Evolutionary conservation across 2,113 vertebrate species (phyloP).

Genomic region (Ophthalmolycus amberensis): DNA sequence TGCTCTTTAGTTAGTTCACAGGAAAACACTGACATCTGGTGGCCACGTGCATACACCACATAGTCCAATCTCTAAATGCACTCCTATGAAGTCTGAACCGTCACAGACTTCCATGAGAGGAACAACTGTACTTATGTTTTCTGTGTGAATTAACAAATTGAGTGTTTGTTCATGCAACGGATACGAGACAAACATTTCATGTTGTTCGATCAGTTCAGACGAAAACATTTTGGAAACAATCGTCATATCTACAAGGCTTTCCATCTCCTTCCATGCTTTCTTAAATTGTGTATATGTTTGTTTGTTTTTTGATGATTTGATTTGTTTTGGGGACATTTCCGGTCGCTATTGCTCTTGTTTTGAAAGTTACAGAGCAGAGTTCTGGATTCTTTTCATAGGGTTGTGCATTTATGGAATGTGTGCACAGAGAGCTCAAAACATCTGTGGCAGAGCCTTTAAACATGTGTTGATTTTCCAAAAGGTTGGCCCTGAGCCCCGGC

Average conservation of each 20-base stretch:
- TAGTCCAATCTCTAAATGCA: not conserved
- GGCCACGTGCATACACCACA: conserved; percentile 28
- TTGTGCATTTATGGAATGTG: not conserved
- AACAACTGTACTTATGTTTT: not conserved
- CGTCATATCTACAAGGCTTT: not conserved
- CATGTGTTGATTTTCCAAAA: not conserved
- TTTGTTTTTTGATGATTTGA: not conserved
- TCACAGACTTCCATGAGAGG: not conserved
- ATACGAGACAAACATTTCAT: not conserved
- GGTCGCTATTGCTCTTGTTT: not conserved
- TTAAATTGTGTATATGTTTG: not conserved
- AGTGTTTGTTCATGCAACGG: not conserved
- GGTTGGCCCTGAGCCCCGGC: not conserved
- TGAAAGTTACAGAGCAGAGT: not conserved
- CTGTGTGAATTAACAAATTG: not conserved
- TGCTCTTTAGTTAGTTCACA: not conserved
- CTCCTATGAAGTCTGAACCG: not conserved
- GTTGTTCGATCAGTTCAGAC: not conserved
- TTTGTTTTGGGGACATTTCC: not conserved
- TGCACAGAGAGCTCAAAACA: not conserved
- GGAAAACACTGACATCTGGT: conserved; percentile 66
- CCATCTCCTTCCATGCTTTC: not conserved
- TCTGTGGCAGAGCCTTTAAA: not conserved
- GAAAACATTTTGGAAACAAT: not conserved
- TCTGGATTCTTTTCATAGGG: not conserved